A percentile compares a stretch with the other conserved stretches of the same genome.
phyloP scores from a whole-genome alignment of 2,888 invertebrate genomes.

The Rhagonycha lutea region DNA sequence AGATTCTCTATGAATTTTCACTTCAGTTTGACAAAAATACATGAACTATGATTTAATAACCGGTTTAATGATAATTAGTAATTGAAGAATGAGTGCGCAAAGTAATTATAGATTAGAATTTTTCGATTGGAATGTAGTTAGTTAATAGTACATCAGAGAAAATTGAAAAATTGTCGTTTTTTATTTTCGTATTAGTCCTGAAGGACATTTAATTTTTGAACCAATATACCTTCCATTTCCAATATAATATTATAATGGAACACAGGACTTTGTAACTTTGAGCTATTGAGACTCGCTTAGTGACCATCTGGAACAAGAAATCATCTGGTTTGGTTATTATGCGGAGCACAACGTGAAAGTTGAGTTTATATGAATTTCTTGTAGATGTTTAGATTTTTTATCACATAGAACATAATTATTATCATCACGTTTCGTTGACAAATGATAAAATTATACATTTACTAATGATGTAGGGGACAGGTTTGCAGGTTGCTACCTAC shows the following conservation, averaged over 20 bases:
- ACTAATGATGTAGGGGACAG: neutral
- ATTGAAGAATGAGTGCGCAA: neutral
- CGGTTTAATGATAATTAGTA: neutral
- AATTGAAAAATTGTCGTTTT: neutral
- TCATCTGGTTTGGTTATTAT: neutral
- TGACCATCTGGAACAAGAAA: neutral
- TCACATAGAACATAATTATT: neutral
- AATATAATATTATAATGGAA: neutral
- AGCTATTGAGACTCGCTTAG: neutral
- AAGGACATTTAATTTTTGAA: neutral
- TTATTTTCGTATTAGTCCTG: neutral
- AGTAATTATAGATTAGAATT: neutral
- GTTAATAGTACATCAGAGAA: neutral
- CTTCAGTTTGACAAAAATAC: neutral
- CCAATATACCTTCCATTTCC: neutral
- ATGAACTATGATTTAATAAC: neutral
- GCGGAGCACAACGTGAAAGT: conserved; percentile 1
- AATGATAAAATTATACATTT: neutral
- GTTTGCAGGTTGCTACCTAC: too few relatives aligned
- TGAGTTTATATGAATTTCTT: neutral
- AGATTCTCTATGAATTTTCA: neutral
- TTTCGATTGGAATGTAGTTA: neutral
- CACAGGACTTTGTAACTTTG: neutral
- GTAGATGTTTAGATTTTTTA: neutral
- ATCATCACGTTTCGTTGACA: neutral